phyloP scores from a whole-genome alignment of 1,140 invertebrate genomes.

The Drosophila quadrilineata region DNA sequence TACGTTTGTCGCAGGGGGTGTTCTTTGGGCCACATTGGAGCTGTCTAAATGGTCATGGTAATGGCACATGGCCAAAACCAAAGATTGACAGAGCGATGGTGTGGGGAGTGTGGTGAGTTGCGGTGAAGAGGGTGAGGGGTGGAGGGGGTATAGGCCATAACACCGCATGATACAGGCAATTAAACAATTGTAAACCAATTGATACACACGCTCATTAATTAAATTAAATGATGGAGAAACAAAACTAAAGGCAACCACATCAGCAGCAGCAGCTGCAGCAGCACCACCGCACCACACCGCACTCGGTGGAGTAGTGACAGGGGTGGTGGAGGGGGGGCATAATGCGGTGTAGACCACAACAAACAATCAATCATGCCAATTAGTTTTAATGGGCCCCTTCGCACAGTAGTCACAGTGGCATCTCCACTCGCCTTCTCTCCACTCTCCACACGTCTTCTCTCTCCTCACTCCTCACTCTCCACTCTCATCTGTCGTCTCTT shows the following conservation, averaged over 20 bases:
- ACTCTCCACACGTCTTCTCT: too few relatives aligned
- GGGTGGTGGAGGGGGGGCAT: neutral
- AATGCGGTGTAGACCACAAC: conserved; percentile 5
- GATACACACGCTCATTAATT: conserved; percentile 66
- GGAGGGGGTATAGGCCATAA: conserved; percentile 22
- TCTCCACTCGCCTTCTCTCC: too few relatives aligned
- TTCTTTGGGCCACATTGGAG: conserved; percentile 20
- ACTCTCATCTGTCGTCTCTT: too few relatives aligned
- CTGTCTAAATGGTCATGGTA: conserved; percentile 17
- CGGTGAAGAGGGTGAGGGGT: neutral
- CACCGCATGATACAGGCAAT: conserved; percentile 60
- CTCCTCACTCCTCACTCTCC: too few relatives aligned
- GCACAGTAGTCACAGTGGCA: conserved; percentile 48
- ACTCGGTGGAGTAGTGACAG: neutral
- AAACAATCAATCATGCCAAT: conserved; percentile 63
- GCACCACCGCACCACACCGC: neutral
- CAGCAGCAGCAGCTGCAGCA: neutral
- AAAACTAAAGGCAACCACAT: conserved; percentile 36
- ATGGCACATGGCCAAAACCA: neutral
- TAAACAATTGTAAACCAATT: conserved; percentile 67
- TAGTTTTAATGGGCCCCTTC: conserved; percentile 53
- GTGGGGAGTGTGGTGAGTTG: neutral
- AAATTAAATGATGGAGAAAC: conserved; percentile 59
- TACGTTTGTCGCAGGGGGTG: conserved; percentile 15
- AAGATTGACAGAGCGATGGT: too few relatives aligned